A percentile compares a stretch with the other conserved stretches of the same genome.
Evolutionary conservation across 2,113 vertebrate species (phyloP).

Genomic region (Piliocolobus tephrosceles): DNA sequence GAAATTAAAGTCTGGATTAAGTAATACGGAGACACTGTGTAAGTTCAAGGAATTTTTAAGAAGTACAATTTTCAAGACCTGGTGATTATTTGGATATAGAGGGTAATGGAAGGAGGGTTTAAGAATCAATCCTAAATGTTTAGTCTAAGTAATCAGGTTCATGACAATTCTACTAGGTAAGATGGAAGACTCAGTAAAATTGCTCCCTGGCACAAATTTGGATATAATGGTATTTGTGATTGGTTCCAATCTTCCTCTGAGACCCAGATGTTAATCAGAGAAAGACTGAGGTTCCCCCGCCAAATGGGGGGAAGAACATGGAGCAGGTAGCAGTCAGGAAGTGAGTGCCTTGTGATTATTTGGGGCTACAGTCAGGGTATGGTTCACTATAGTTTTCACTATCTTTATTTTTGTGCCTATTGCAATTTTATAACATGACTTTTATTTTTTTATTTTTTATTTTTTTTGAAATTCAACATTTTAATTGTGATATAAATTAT

Average conservation of each 20-base stretch:
- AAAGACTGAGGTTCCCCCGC: neutral
- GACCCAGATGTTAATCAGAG: neutral
- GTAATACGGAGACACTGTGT: neutral
- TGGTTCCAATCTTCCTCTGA: neutral
- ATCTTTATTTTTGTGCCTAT: neutral
- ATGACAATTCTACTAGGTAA: neutral
- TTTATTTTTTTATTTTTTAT: no score
- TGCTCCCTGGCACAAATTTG: neutral
- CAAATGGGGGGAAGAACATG: neutral
- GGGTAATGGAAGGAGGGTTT: neutral
- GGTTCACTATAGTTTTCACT: neutral
- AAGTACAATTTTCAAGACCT: neutral
- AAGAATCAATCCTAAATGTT: neutral
- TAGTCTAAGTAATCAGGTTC: neutral
- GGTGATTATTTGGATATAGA: neutral
- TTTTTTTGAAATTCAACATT: conserved; percentile 59
- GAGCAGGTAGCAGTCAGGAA: neutral
- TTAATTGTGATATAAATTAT: conserved; percentile 71
- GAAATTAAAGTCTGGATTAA: neutral
- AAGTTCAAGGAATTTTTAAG: neutral
- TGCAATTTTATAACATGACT: neutral
- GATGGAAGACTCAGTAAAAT: neutral
- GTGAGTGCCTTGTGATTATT: neutral
- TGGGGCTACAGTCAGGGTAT: neutral
- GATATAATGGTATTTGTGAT: neutral